Evolutionary conservation across 1,140 invertebrate species (phyloP), one percentile per base, ranked within the genome.

Genomic region (Bombus difficillimus): DNA sequence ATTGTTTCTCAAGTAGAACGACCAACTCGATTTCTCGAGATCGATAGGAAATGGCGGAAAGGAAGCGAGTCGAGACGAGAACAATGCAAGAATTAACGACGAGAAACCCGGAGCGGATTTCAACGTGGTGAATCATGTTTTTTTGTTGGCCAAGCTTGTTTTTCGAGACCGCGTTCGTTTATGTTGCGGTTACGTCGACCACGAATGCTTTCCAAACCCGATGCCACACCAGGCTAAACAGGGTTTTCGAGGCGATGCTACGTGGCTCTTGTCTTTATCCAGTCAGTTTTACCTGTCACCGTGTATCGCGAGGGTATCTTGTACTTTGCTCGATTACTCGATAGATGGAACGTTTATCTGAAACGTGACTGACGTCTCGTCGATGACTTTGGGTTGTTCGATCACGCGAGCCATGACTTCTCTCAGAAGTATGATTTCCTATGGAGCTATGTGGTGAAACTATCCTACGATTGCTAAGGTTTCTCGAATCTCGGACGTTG

Each of bases 141-240:
- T 71, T 57, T 34, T 47, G 15, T 18, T 32, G 59, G 64, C 39
- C 72, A 41, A 43, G 41, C 71, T 86, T 89, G 90, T 86, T 90
- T 91, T 91, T 89, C 47, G 64, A 82, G 69, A 87, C 81, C 88
- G 79, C 85, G 76, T 85, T 83, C 89, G 88, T 88, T 90, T 90
- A 88, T 69, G 89, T 87, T 88, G 90, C 86, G 90, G 90, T 91
- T 86, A 89, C 86, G 82, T 85, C 83, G 80, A 79, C 82, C 78
- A 28, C 88, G 79, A 69, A 90, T 89, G 86, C 76, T 81, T 84
- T 71, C 53, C 66, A 75, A 88, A 82, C 81, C 68, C 75, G 71
- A 81, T 64, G 82, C 64, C 82, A 83, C 83, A 47, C 43, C 69
- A 82, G 77, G 68, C 85, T 78, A 83, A 68, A 32, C 9, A 15